Evolutionary conservation across 2,797 vertebrate genomes (phyloP).

Genomic region (Falco berigora): DNA sequence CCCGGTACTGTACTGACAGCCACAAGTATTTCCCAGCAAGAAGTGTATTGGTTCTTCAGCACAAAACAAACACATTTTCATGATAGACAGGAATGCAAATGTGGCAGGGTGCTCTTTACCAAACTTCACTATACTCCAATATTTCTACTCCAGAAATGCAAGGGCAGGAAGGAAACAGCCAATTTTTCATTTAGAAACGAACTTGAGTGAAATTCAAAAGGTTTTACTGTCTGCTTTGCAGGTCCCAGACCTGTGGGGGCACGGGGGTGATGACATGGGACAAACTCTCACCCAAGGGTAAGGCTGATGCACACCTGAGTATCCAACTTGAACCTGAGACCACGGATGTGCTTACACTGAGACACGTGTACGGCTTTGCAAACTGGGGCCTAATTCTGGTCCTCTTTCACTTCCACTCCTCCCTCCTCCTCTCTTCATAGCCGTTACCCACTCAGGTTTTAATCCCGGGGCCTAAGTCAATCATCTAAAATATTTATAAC

Average conservation of each 20-base stretch:
- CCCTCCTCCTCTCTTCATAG: background rate
- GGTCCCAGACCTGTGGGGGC: background rate
- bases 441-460: background rate
- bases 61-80: background rate
- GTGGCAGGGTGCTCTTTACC: background rate
- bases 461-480: background rate
- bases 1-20: background rate
- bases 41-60: background rate
- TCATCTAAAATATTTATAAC: background rate
- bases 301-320: background rate
- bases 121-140: background rate
- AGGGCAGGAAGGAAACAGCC: background rate
- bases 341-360: background rate
- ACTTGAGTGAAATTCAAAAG: background rate
- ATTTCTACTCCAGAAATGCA: background rate
- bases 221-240: background rate
- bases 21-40: background rate
- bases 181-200: background rate
- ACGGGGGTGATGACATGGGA: background rate
- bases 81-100: background rate
- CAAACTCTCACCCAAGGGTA: background rate
- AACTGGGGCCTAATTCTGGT: background rate
- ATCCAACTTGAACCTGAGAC: background rate
- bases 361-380: background rate
- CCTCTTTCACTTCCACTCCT: background rate